Evolutionary conservation across 2,888 invertebrate species (phyloP).

Genomic region (Microctonus hyperodae): DNA sequence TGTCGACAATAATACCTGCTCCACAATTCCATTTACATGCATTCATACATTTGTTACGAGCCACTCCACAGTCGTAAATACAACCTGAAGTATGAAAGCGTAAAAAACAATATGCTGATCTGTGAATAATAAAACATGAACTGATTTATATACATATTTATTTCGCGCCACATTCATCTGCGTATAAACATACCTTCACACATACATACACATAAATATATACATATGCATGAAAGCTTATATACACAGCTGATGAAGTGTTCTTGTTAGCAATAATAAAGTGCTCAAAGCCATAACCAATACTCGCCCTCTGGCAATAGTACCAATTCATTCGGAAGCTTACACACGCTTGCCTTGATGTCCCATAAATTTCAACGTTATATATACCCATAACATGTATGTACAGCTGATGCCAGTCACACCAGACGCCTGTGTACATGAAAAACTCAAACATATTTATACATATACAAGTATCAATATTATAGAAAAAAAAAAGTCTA

Average conservation of each 20-base stretch:
- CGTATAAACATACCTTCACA: neutral
- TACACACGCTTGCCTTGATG: neutral
- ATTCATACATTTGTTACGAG: neutral
- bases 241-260: slow-evolving; percentile 12
- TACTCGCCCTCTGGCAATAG: slow-evolving; percentile 18
- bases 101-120: neutral
- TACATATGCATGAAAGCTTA: neutral
- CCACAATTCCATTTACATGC: slow-evolving; percentile 20
- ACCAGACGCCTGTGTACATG: neutral
- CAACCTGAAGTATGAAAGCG: neutral
- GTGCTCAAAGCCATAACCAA: slow-evolving; percentile 11
- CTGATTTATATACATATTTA: neutral
- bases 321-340: slow-evolving; percentile 22
- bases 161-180: neutral
- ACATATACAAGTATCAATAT: neutral
- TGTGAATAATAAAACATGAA: too few species aligned
- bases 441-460: neutral
- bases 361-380: slow-evolving; percentile 23
- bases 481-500: neutral
- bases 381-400: slow-evolving; percentile 3
- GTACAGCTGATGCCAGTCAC: neutral
- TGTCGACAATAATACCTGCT: too few species aligned
- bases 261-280: slow-evolving; percentile 25
- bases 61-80: neutral
- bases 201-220: neutral